Conservation (phyloP, 2,888 invertebrate species). For the Formica aserva region DNA sequence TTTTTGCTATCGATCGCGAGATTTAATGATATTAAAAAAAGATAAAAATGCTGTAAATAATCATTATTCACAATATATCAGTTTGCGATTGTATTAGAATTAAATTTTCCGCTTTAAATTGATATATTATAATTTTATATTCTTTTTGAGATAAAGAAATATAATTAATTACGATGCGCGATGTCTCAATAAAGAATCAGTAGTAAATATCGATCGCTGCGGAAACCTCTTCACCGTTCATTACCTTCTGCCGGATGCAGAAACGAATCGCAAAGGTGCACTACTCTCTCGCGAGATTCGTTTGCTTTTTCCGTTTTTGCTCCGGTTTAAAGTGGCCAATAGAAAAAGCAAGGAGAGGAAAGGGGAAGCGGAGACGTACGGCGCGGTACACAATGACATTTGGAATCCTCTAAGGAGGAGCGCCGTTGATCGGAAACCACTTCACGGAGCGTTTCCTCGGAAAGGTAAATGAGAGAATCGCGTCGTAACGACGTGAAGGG, state of each 20-base stretch:
- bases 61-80: background rate
- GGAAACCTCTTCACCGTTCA: background rate
- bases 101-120: background rate
- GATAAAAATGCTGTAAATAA: background rate
- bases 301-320: constrained; percentile 28
- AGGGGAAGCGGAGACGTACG: background rate
- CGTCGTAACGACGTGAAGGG: constrained; percentile 58
- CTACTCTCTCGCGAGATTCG: constrained; percentile 23
- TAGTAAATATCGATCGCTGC: background rate
- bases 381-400: constrained; percentile 9
- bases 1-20: background rate
- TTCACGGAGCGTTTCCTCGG: constrained; percentile 33
- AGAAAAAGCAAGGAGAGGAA: background rate
- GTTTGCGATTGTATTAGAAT: background rate
- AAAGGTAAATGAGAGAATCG: constrained; percentile 63
- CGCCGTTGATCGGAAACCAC: constrained; percentile 44
- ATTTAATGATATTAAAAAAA: background rate
- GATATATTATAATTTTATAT: background rate
- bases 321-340: background rate
- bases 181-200: background rate
- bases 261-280: background rate
- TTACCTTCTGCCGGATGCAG: background rate
- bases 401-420: constrained; percentile 24
- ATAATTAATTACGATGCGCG: background rate
- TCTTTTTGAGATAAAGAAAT: background rate